Evolutionary conservation across 2,113 vertebrate genomes (phyloP).

Genomic region (Pseudolaguvia tuberculata): DNA sequence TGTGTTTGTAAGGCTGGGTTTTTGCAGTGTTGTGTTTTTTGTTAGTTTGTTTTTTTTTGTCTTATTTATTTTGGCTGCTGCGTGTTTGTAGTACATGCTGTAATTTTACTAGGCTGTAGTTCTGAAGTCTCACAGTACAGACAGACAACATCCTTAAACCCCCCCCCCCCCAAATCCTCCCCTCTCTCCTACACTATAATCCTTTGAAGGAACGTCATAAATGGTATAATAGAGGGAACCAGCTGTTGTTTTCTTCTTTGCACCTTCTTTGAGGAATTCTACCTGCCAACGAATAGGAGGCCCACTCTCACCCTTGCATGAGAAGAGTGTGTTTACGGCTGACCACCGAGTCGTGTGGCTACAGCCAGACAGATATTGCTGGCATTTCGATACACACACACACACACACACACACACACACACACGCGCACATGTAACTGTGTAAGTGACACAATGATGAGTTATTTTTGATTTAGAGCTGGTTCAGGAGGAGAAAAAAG

Average conservation of each 20-base stretch:
- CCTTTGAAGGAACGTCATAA: slow-evolving; percentile 69
- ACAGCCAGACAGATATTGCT: slow-evolving; percentile 38
- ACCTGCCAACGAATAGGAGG: slow-evolving; percentile 73
- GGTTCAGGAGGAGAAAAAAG: background rate
- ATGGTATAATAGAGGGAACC: slow-evolving; percentile 70
- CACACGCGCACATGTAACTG: background rate
- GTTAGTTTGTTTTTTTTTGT: background rate
- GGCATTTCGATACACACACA: background rate
- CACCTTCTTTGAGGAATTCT: slow-evolving; percentile 65
- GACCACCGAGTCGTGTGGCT: slow-evolving; percentile 47
- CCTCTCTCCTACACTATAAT: slow-evolving; percentile 50
- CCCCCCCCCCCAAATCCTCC: background rate
- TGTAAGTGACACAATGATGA: background rate
- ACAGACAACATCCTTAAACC: slow-evolving; percentile 51
- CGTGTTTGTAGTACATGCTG: background rate
- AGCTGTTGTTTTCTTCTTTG: slow-evolving; percentile 61
- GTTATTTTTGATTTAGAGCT: too few relatives aligned
- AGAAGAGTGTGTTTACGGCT: slow-evolving; percentile 62
- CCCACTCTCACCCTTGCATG: slow-evolving; percentile 61
- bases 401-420: background rate
- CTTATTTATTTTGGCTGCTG: background rate
- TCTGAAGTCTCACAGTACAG: slow-evolving; percentile 60
- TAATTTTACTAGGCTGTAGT: slow-evolving; percentile 37
- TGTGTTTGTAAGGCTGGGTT: background rate
- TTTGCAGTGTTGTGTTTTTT: background rate